Conservation (phyloP, 2,888 invertebrate species). For the Ptycholaimellus sp. region DNA sequence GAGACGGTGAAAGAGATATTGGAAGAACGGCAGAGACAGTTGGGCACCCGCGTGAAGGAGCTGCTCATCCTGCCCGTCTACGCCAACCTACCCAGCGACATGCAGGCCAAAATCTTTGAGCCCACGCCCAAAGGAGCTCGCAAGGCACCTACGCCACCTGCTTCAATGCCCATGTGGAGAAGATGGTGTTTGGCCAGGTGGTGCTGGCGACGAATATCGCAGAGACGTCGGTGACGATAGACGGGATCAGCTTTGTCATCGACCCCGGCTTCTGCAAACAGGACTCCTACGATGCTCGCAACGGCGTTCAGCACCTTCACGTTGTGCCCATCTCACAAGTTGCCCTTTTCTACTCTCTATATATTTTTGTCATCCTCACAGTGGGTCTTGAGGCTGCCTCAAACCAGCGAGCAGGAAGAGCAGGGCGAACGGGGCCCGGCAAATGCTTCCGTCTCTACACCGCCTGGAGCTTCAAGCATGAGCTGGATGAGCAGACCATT, state of each 20-base stretch:
- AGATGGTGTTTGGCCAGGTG: constrained; percentile 40
- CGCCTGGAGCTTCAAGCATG: constrained; percentile 92
- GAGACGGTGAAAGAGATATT: constrained; percentile 30
- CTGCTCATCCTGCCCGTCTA: constrained; percentile 80
- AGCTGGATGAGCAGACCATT: constrained; percentile 85
- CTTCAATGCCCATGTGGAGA: not conserved
- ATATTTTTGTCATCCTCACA: not conserved
- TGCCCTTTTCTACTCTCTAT: not conserved
- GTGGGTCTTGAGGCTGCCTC: constrained; percentile 42
- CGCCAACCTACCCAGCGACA: constrained; percentile 87
- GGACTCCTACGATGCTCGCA: constrained; percentile 83
- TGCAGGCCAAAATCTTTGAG: constrained; percentile 96
- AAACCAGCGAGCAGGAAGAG: constrained; percentile 82
- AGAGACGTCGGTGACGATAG: constrained; percentile 92
- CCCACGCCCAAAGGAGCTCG: constrained; percentile 85
- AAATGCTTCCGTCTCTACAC: constrained; percentile 95
- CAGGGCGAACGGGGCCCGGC: constrained; percentile 80
- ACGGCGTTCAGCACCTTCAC: constrained; percentile 92
- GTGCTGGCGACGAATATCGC: constrained; percentile 95
- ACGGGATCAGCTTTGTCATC: constrained; percentile 92
- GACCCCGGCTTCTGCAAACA: constrained; percentile 99
- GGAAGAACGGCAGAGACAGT: constrained; percentile 55
- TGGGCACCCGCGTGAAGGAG: constrained; percentile 64
- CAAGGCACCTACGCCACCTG: constrained; percentile 36
- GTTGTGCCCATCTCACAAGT: constrained; percentile 88